Conservation (phyloP, 2,888 invertebrate species). For the Rhamnusium bicolor region DNA sequence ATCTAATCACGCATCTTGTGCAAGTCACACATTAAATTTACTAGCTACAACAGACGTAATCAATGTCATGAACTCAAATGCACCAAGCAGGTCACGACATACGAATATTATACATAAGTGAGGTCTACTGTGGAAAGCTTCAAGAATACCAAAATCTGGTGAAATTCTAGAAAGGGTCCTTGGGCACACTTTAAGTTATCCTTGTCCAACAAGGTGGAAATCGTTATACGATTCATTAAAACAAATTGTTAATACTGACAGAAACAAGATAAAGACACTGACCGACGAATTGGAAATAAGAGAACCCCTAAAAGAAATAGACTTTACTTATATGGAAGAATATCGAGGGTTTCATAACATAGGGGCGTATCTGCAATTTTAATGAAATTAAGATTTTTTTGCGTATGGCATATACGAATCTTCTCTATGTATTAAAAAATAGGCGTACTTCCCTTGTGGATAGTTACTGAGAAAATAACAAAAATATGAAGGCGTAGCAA, state of each 20-base stretch:
- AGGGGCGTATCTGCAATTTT: not conserved
- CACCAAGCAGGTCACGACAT: not conserved
- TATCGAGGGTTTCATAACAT: not conserved
- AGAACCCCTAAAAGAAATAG: not conserved
- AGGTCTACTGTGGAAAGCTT: conserved; percentile 4
- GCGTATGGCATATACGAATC: too few relatives aligned
- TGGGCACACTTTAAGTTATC: conserved; percentile 27
- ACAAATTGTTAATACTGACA: conserved; percentile 16
- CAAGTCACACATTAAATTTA: conserved; percentile 42
- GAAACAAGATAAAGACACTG: not conserved
- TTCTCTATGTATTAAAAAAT: not conserved
- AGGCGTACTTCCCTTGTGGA: not conserved
- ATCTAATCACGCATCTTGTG: conserved; percentile 40
- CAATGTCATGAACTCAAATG: conserved; percentile 4
- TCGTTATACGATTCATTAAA: conserved; percentile 22
- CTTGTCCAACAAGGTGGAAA: conserved; percentile 27
- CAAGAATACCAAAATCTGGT: conserved; percentile 19
- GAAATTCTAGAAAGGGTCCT: conserved; percentile 27
- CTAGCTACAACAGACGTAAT: conserved; percentile 35
- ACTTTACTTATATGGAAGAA: not conserved
- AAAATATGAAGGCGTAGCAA: not conserved
- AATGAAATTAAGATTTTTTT: not conserved
- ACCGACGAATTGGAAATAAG: conserved; percentile 1
- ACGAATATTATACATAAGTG: conserved; percentile 5
- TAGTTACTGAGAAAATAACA: not conserved